Evolutionary conservation across 1,140 invertebrate genomes (phyloP), one percentile per base, ranked within the genome.

Genomic region (Drosophila bocqueti): DNA sequence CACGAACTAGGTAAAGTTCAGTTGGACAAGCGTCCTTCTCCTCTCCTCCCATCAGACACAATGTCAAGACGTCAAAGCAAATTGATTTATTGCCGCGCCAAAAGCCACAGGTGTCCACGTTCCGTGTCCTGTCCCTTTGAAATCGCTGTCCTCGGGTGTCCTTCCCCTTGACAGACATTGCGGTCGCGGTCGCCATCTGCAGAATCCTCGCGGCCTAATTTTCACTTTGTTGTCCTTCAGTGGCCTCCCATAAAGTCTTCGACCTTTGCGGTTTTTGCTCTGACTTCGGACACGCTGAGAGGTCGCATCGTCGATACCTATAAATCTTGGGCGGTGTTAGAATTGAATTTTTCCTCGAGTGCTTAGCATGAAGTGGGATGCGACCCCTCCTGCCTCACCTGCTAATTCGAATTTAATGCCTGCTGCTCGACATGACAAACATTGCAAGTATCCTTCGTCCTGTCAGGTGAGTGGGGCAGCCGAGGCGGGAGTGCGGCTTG

Each of bases 41-140:
- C 29, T 42, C 65, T 54, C 26, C 34, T 26, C 10, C 59, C 65
- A 54, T 71, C 57, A 55, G 66, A 77, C 58, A 78, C 59, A 43
- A 77, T 71, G 75, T 78, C 76, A 78, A 79, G 76, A 77, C 65
- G 76, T 79, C 76, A 78, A 59, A 61, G 55, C 52, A 79, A 79
- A 79, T 79, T 78, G 76, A 79, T 79, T 79, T 79, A 79, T 79
- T 78, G 52, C 76, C 65, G 21, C 65, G 54, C 45, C 75, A 71
- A 71, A 71, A 79, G 76, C 76, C 76, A 79, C 76, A 79, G 76
- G 76, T 79, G 76, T 71, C 76, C 76, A 24, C 67, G 72, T 60
- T 71, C 46, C 46, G 21, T 29, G 68, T 66, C 34, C 61, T 46
- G 59, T 57, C 38, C 62, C 62, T 43, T 64, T 64, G 52, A 31